Evolutionary conservation across 2,797 vertebrate genomes (phyloP).

Genomic region (Epinephelus malabaricus): DNA sequence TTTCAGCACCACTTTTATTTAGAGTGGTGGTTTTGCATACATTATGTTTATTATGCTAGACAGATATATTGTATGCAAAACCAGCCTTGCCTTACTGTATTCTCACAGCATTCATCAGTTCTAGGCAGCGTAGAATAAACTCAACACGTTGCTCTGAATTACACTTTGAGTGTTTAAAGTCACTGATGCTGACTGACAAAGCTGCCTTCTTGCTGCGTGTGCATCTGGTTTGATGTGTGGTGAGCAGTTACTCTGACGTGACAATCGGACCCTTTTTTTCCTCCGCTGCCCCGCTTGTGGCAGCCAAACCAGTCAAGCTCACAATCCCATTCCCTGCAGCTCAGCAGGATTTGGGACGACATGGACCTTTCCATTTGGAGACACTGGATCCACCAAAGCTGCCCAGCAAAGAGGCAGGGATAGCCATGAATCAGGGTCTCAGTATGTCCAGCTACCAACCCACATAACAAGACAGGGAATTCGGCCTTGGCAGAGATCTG

Average conservation of each 20-base stretch:
- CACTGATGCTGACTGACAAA: constrained; percentile 17
- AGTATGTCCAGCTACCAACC: constrained; percentile 9
- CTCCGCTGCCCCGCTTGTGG: constrained; percentile 24
- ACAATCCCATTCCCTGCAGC: constrained; percentile 53
- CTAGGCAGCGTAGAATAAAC: background rate
- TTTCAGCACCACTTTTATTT: too few species aligned
- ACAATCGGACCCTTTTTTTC: constrained; percentile 40
- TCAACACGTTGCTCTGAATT: constrained; percentile 14
- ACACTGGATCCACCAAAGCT: constrained; percentile 55
- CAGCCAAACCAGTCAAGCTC: constrained; percentile 46
- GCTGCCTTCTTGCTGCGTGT: constrained; percentile 17
- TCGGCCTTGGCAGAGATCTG: too few species aligned
- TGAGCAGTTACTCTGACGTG: constrained; percentile 21
- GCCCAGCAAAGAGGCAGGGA: constrained; percentile 22
- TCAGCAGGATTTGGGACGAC: constrained; percentile 61
- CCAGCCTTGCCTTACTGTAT: background rate
- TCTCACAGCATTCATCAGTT: constrained; percentile 8
- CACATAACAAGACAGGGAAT: too few species aligned
- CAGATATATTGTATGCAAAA: background rate
- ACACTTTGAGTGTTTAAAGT: constrained; percentile 18
- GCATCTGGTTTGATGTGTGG: constrained; percentile 39
- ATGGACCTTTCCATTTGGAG: constrained; percentile 46
- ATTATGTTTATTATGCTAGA: background rate
- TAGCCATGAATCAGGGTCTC: constrained; percentile 24
- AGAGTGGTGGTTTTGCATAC: too few species aligned